Percentiles rank a stretch among this genome's conserved stretches.
Evolutionary conservation across 2,888 invertebrate species (phyloP).

Genomic region (Arenicola marina): DNA sequence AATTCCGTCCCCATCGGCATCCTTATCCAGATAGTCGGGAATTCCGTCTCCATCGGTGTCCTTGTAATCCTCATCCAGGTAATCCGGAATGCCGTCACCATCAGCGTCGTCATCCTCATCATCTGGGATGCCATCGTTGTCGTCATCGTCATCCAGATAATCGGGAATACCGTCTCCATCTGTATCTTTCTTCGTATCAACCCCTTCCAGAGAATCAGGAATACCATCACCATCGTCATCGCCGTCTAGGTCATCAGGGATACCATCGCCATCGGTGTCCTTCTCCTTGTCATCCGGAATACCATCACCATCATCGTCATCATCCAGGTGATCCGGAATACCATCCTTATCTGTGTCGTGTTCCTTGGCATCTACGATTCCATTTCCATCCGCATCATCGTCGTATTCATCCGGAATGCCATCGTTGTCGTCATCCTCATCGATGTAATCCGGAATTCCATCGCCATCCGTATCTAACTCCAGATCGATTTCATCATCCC

Average conservation of each 20-base stretch:
- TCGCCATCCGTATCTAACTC: constrained; percentile 30
- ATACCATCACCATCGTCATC: constrained; percentile 53
- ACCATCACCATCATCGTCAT: too few species aligned
- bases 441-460: constrained; percentile 37
- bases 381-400: constrained; percentile 34
- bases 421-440: constrained; percentile 45
- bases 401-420: constrained; percentile 42
- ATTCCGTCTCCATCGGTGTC: constrained; percentile 37
- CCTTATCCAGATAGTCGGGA: constrained; percentile 38
- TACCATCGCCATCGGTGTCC: constrained; percentile 43
- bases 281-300: too few species aligned
- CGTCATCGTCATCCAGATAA: too few species aligned
- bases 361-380: constrained; percentile 33
- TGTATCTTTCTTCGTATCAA: too few species aligned
- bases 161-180: too few species aligned
- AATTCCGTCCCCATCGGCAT: constrained; percentile 52
- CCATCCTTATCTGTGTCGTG: constrained; percentile 51
- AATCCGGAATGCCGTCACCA: too few species aligned
- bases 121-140: too few species aligned
- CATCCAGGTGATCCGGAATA: constrained; percentile 40
- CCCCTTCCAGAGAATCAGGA: constrained; percentile 40
- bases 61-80: too few species aligned
- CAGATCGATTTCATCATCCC: too few species aligned
- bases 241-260: constrained; percentile 40
- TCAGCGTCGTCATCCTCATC: too few species aligned